Evolutionary conservation across 2,888 invertebrate genomes (phyloP).

Genomic region (Bedellia somnulentella): DNA sequence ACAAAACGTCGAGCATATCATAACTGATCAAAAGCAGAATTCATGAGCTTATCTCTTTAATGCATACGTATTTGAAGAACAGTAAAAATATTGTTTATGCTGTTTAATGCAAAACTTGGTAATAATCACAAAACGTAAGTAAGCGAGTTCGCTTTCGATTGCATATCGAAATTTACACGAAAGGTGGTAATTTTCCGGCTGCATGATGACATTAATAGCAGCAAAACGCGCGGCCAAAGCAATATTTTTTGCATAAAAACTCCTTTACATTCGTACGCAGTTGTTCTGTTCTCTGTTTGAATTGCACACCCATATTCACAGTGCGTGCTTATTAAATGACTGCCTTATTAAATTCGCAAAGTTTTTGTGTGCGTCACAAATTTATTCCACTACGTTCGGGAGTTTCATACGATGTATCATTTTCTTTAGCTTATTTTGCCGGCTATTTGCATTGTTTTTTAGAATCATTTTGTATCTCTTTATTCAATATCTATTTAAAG

Average conservation of each 20-base stretch:
- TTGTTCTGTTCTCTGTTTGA: slow-evolving; percentile 2
- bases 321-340: slow-evolving; percentile 18
- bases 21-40: slow-evolving; percentile 26
- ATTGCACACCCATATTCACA: slow-evolving; percentile 4
- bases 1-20: slow-evolving; percentile 25
- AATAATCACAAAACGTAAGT: slow-evolving; percentile 16
- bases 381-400: too few species aligned
- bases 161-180: slow-evolving; percentile 46
- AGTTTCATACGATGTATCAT: too few species aligned
- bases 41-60: slow-evolving; percentile 31
- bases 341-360: slow-evolving; percentile 2
- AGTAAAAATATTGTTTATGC: too few species aligned
- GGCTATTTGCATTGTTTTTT: too few species aligned
- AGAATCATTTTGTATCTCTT: too few species aligned
- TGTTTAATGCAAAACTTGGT: too few species aligned
- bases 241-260: slow-evolving; percentile 36
- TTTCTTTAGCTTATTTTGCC: too few species aligned
- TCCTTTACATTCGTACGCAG: slow-evolving; percentile 25
- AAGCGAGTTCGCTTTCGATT: slow-evolving; percentile 35
- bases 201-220: slow-evolving; percentile 46
- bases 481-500: too few species aligned
- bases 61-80: slow-evolving; percentile 30
- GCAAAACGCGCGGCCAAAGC: slow-evolving; percentile 24
- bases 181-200: slow-evolving; percentile 50
- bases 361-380: too few species aligned